Evolutionary conservation across 2,113 vertebrate species (phyloP), one percentile per base, ranked within the genome.

Genomic region (Athene cunicularia): DNA sequence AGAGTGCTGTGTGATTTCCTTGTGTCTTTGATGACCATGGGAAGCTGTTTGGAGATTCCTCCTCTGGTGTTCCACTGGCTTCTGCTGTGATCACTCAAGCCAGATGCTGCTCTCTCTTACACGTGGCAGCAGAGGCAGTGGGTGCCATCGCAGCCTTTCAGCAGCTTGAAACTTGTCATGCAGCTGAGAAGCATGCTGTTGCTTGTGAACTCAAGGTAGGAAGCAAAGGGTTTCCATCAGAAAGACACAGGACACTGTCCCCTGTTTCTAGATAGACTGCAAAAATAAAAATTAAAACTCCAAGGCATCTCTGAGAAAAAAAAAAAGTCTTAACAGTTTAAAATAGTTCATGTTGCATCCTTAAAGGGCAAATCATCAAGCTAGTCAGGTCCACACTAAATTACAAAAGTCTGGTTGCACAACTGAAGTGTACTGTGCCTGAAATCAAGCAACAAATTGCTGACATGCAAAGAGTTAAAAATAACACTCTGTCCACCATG

Each of bases 1-100:
- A 35, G 32, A 63, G 11, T 0, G 0, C 23, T 28, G 16, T 12
- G 28, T 33, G 70, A 10, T 56, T 76, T 56, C 26, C 64, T 33
- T 33, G 4, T 1, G 3, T n/a, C 35, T 56, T 43, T 88, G 84
- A 12, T 0, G 3, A 30, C 3, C 0, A 5, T 19, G 56, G 35
- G 62, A 60, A 88, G 70, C 39, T 6, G 5, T 1, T 32, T 22
- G 70, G 80, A 73, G 90, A 72, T 64, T 82, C 27, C 52, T 71
- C 3, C 32, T 75, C 35, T 19, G 7, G 12, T 70, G 16, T 30
- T 85, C 43, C 41, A 19, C 19, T 0, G 0, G 17, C 9, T 71
- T 43, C 83, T 81, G 73, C 76, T 77, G 33, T 9, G 64, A 14
- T 0, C 0, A n/a, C 58, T 58, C 20, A 32, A 67, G 41, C 6